Evolutionary conservation across 2,113 vertebrate species (phyloP).

Genomic region (Passer domesticus): DNA sequence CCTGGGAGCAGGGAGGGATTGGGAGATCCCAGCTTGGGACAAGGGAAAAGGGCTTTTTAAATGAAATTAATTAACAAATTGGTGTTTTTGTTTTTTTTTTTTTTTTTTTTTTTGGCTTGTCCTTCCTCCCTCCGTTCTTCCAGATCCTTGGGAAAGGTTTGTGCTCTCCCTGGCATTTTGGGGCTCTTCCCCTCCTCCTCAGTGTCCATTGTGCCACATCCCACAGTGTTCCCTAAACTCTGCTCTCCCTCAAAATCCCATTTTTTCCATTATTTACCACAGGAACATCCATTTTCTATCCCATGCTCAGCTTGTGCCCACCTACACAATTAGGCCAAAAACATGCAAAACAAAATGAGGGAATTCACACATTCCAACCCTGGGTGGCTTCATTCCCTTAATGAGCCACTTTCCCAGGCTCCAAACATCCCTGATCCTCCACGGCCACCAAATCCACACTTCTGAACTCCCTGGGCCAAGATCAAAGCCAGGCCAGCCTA

Average conservation of each 20-base stretch:
- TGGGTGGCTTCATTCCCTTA: not conserved
- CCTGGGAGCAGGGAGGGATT: constrained; percentile 24
- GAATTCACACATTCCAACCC: not conserved
- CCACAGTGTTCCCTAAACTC: not conserved
- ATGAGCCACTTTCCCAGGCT: not conserved
- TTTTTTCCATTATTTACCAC: not conserved
- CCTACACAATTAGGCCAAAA: not conserved
- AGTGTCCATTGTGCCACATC: accelerated
- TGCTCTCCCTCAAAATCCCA: not conserved
- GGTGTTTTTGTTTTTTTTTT: not conserved
- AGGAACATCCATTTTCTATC: not conserved
- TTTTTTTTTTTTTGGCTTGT: not conserved
- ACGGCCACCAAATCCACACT: not conserved
- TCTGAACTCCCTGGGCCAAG: not conserved
- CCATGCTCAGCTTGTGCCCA: not conserved
- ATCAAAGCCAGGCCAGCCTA: not conserved
- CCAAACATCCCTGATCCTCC: not conserved
- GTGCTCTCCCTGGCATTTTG: not conserved
- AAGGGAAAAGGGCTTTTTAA: not conserved
- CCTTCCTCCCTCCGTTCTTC: not conserved
- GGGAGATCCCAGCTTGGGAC: not conserved
- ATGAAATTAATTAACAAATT: not conserved
- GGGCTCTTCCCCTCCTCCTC: not conserved
- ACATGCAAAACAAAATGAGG: not conserved
- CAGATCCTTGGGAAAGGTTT: not conserved